Evolutionary conservation across 2,113 vertebrate species (phyloP).

Genomic region (Scytalopus superciliaris): DNA sequence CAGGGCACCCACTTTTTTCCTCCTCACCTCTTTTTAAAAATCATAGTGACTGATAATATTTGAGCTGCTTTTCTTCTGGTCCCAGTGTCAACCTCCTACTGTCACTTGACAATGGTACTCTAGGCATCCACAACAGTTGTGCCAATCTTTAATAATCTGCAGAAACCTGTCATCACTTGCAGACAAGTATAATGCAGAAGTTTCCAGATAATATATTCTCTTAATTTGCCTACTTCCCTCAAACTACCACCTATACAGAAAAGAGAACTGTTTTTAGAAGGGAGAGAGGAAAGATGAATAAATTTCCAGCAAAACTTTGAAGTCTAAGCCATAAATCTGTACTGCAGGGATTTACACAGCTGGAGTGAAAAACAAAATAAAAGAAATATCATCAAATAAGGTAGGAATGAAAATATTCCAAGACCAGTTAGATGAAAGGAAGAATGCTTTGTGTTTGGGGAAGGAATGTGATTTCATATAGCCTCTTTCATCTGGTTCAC

Average conservation of each 20-base stretch:
- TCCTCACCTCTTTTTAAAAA: not conserved
- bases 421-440: not conserved
- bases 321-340: not conserved
- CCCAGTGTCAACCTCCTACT: not conserved
- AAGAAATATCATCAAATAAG: not conserved
- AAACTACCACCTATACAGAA: not conserved
- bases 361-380: not conserved
- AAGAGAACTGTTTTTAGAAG: not conserved
- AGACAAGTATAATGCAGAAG: not conserved
- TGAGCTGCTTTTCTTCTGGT: not conserved
- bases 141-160: not conserved
- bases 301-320: not conserved
- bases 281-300: not conserved
- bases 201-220: not conserved
- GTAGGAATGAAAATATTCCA: not conserved
- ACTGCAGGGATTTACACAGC: not conserved
- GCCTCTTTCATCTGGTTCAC: not conserved
- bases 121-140: not conserved
- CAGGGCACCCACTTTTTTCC: not conserved
- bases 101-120: fast-evolving
- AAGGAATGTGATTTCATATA: not conserved
- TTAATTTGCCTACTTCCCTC: not conserved
- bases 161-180: not conserved
- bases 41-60: not conserved
- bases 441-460: not conserved